Evolutionary conservation across 2,888 invertebrate species (phyloP).

Genomic region (Theristus sp.): DNA sequence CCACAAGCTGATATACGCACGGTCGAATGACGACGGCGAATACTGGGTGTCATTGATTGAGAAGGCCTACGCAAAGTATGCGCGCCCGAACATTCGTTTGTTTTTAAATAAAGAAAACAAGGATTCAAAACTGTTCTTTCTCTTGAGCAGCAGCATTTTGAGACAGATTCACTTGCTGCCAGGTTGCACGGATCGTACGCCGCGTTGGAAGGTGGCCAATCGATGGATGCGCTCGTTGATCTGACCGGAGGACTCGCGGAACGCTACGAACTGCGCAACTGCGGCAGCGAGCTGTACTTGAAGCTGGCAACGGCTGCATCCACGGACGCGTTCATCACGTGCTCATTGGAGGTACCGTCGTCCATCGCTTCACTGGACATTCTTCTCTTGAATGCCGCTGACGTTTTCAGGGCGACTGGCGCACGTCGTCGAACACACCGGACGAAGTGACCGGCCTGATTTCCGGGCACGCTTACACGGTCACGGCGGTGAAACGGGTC

Average conservation of each 20-base stretch:
- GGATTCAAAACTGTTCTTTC: too few relatives aligned
- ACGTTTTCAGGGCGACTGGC: constrained; percentile 32
- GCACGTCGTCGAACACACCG: constrained; percentile 21
- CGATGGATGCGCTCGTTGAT: constrained; percentile 36
- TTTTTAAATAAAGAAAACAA: too few relatives aligned
- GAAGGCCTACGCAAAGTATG: constrained; percentile 31
- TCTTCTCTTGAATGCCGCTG: too few relatives aligned
- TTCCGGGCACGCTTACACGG: constrained; percentile 36
- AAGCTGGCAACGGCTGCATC: constrained; percentile 28
- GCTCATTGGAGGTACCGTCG: constrained; percentile 34
- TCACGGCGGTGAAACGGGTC: constrained; percentile 32
- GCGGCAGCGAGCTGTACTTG: constrained; percentile 26
- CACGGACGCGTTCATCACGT: constrained; percentile 33
- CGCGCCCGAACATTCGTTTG: too few relatives aligned
- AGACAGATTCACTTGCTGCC: too few relatives aligned
- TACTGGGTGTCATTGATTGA: constrained; percentile 30
- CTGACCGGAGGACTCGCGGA: constrained; percentile 22
- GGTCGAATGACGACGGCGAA: constrained; percentile 24
- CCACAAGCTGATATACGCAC: constrained; percentile 21
- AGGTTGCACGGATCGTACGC: constrained; percentile 33
- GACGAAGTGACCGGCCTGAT: constrained; percentile 33
- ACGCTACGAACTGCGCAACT: constrained; percentile 1
- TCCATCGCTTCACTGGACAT: too few relatives aligned
- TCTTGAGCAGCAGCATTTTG: too few relatives aligned
- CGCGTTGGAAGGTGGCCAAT: constrained; percentile 35